Conservation (phyloP, 1,140 invertebrate genomes). For the Manduca sexta region DNA sequence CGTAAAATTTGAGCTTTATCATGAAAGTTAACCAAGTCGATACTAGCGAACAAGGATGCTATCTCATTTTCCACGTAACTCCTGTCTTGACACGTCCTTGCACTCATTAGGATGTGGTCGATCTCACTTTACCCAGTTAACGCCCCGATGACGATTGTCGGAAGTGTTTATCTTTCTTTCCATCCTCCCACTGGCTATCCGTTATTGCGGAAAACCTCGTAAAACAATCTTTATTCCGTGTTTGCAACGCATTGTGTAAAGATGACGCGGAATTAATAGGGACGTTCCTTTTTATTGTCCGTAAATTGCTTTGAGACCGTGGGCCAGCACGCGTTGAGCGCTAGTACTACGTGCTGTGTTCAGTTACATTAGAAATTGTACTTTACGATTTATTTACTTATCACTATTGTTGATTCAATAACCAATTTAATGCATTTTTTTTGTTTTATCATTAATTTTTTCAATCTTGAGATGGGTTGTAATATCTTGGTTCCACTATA, state of each 20-base stretch:
- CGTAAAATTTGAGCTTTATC: no score
- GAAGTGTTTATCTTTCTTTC: conserved; percentile 25
- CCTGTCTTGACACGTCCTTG: conserved; percentile 47
- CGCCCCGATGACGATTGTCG: conserved; percentile 18
- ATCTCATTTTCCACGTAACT: conserved; percentile 22
- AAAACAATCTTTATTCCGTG: conserved; percentile 29
- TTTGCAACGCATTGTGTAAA: conserved; percentile 19
- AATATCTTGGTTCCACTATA: no score
- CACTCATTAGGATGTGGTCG: conserved; percentile 53
- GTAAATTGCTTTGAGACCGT: neutral
- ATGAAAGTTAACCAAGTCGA: no score
- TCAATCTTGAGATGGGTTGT: no score
- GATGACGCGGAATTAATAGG: conserved; percentile 16
- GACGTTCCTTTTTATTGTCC: conserved; percentile 8
- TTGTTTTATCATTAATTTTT: no score
- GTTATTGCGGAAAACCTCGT: conserved; percentile 55
- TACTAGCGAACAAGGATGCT: no score
- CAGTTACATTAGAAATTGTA: no score
- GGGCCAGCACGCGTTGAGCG: neutral
- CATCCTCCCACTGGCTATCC: conserved; percentile 38
- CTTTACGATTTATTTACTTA: no score
- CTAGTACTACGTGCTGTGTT: neutral
- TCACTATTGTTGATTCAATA: no score
- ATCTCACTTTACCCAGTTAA: conserved; percentile 39
- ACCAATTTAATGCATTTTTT: no score